A percentile compares a stretch with the other conserved stretches of the same genome.
Evolutionary conservation across 2,888 invertebrate species (phyloP).

Genomic region (Nineta flava): DNA sequence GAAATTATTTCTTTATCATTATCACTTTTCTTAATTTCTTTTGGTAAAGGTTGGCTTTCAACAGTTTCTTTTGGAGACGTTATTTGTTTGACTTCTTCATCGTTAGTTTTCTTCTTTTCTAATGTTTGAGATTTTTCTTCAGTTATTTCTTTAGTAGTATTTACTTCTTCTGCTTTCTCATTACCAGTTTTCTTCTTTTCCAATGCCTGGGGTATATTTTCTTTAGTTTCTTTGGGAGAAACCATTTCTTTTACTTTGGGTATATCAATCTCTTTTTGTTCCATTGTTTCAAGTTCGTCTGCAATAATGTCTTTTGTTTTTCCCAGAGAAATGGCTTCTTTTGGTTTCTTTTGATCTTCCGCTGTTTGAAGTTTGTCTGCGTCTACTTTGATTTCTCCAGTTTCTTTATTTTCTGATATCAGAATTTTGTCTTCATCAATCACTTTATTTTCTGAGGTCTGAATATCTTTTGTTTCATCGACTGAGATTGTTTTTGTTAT

Average conservation of each 20-base stretch:
- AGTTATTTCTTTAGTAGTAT: too few relatives aligned
- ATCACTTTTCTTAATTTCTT: slow-evolving; percentile 10
- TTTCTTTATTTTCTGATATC: not conserved
- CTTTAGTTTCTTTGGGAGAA: too few relatives aligned
- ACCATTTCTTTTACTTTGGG: slow-evolving; percentile 10
- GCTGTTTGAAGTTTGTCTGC: slow-evolving; percentile 1
- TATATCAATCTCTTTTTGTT: slow-evolving; percentile 11
- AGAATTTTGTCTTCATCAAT: too few relatives aligned
- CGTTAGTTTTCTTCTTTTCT: slow-evolving; percentile 10
- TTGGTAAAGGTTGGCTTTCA: slow-evolving; percentile 11
- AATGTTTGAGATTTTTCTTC: too few relatives aligned
- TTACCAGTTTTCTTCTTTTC: too few relatives aligned
- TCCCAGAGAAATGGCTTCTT: slow-evolving; percentile 3
- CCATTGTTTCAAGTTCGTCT: slow-evolving; percentile 9
- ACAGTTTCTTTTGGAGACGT: slow-evolving; percentile 9
- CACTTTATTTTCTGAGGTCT: too few relatives aligned
- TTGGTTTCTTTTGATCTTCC: not conserved
- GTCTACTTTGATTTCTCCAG: not conserved
- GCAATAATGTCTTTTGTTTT: slow-evolving; percentile 7
- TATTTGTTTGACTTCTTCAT: slow-evolving; percentile 10
- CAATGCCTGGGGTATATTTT: too few relatives aligned
- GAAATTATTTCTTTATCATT: slow-evolving; percentile 5
- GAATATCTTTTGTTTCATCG: too few relatives aligned
- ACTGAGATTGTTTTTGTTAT: too few relatives aligned
- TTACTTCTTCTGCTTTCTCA: too few relatives aligned